A percentile compares a stretch with the other conserved stretches of the same genome.
These are phyloP conservation scores for Ericerus pela DNA, from an alignment of 1,140 invertebrate genomes.

Conservation along the genomic window DNA sequence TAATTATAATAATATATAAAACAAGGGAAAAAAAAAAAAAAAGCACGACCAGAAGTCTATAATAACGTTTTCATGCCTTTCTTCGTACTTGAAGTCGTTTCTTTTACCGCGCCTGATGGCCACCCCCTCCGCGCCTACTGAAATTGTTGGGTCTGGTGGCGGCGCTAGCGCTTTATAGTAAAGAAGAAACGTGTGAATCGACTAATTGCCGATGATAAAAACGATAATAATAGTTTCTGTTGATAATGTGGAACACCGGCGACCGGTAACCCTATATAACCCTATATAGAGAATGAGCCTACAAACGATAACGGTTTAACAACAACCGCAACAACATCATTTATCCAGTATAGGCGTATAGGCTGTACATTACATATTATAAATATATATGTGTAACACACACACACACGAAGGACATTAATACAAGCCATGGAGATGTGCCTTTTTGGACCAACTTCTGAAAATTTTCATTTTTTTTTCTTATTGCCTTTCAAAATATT, in stretches of 20 bases:
- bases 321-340: not conserved
- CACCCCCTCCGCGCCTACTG: not conserved
- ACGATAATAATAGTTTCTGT: conserved; percentile 12
- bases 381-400: too few relatives aligned
- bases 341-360: too few relatives aligned
- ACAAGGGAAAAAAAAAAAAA: not conserved
- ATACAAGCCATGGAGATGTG: too few relatives aligned
- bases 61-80: conserved; percentile 9
- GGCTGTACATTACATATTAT: too few relatives aligned
- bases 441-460: too few relatives aligned
- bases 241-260: conserved; percentile 10
- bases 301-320: conserved; percentile 10
- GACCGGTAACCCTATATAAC: conserved; percentile 8
- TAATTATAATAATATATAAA: too few relatives aligned
- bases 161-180: conserved; percentile 8
- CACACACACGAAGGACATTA: too few relatives aligned
- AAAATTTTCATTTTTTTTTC: too few relatives aligned
- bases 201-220: conserved; percentile 12
- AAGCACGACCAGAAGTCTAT: conserved; percentile 10
- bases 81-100: too few relatives aligned
- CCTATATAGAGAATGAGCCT: conserved; percentile 4
- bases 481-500: too few relatives aligned
- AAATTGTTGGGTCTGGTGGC: conserved; percentile 9
- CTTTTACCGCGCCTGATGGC: not conserved
- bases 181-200: conserved; percentile 10